phyloP scores from a whole-genome alignment of 2,888 invertebrate species.

The Xanthorhoe spadicearia region DNA sequence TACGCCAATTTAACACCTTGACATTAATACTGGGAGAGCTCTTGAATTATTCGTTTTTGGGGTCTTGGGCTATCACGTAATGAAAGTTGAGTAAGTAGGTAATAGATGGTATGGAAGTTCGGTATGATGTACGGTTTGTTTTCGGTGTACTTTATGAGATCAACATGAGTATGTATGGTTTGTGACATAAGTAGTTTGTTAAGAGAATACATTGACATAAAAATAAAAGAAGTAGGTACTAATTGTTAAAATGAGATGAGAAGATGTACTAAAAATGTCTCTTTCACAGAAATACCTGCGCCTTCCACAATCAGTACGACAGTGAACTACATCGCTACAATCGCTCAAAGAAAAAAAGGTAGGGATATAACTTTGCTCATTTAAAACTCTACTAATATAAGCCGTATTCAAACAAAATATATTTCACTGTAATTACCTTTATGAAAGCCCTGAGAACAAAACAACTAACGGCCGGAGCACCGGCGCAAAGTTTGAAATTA shows the following conservation, averaged over 20 bases:
- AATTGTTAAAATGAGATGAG: too few species aligned
- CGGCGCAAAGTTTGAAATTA: conserved; percentile 55
- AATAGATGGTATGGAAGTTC: conserved; percentile 11
- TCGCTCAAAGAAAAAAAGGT: conserved; percentile 88
- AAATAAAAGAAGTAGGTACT: too few species aligned
- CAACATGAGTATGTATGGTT: conserved; percentile 1
- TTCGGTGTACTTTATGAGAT: background rate
- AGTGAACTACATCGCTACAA: conserved; percentile 83
- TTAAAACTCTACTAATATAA: conserved; percentile 29
- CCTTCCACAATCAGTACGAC: conserved; percentile 89
- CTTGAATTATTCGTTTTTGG: conserved; percentile 30
- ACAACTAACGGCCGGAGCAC: conserved; percentile 58
- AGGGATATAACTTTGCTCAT: conserved; percentile 44
- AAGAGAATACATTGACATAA: background rate
- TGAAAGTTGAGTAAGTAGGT: conserved; percentile 10
- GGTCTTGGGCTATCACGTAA: conserved; percentile 18
- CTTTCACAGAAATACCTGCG: conserved; percentile 91
- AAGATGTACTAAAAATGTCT: background rate
- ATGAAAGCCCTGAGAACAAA: conserved; percentile 45
- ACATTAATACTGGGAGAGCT: conserved; percentile 31
- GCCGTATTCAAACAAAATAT: conserved; percentile 29
- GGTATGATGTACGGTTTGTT: conserved; percentile 10
- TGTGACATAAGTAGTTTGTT: conserved; percentile 9
- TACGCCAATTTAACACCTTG: conserved; percentile 37
- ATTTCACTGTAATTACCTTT: conserved; percentile 38